Evolutionary conservation across 1,140 invertebrate genomes (phyloP).

Genomic region (Drosophila simulans): DNA sequence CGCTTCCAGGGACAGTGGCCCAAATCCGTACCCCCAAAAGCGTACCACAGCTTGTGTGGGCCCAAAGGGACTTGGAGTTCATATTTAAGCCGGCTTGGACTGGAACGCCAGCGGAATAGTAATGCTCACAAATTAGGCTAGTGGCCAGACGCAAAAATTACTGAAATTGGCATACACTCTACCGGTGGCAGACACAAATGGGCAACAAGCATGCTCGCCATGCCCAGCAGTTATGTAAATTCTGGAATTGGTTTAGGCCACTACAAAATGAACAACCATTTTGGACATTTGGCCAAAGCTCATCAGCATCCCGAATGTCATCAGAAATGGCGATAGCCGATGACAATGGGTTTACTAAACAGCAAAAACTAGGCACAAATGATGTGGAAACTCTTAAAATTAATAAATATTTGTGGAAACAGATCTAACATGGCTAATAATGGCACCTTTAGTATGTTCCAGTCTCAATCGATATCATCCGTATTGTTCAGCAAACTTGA

Average conservation of each 20-base stretch:
- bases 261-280: slow-evolving; percentile 30
- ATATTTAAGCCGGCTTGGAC: slow-evolving; percentile 40
- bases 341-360: slow-evolving; percentile 11
- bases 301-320: slow-evolving; percentile 22
- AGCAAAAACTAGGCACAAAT: background rate
- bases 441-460: no score
- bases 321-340: background rate
- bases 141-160: slow-evolving; percentile 43
- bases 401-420: background rate
- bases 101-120: slow-evolving; percentile 37
- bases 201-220: background rate
- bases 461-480: no score
- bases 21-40: background rate
- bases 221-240: slow-evolving; percentile 22
- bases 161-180: slow-evolving; percentile 39
- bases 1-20: slow-evolving; percentile 22
- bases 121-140: slow-evolving; percentile 43
- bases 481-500: no score
- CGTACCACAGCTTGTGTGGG: background rate
- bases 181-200: slow-evolving; percentile 18
- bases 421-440: no score
- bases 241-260: slow-evolving; percentile 25
- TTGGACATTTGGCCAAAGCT: slow-evolving; percentile 12
- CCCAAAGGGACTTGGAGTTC: slow-evolving; percentile 22
- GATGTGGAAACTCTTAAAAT: background rate